Evolutionary conservation across 2,888 invertebrate species (phyloP), one percentile per base, ranked within the genome.

Genomic region (Creontiades dilutus): DNA sequence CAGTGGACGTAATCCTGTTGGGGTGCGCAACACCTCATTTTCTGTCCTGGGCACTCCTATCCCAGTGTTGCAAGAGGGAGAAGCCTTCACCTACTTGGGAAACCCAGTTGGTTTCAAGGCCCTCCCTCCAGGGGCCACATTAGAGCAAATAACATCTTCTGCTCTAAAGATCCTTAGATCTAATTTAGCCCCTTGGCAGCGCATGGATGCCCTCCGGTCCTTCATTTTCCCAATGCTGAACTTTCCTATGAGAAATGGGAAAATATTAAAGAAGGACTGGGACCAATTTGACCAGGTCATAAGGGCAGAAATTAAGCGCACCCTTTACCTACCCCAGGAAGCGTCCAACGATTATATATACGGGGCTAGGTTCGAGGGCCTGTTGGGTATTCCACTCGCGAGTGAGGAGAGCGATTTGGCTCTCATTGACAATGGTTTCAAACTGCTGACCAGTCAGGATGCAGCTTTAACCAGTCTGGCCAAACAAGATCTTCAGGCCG

Each of bases 261-360:
- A 27, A 7, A 52, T 55, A 19, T 1, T 12, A 7, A 86, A 90
- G 68, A 86, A 47, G 16, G 61, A 86, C 1, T 90, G 90, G 90
- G 48, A 28, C 16, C n/a, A 52, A 27, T 81, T 47, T n/a, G 89
- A 89, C 55, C 47, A 55, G 4, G 57, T 90, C n/a, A 19, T 90
- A 5, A 37, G 86, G 57, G 90, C 86, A 7, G 80, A 90, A 46
- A 5, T 90, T 12, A 90, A 90, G 47, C 27, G 48, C 37, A 80
- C 80, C 14, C 80, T 90, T 0, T 48, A 75, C 28, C 13, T 90
- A 11, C 80, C 90, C 13, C 80, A 80, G 55, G 90, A 86, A 19
- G 90, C 85, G 28, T 61, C 84, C 47, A 89, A 85, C 37, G 55
- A 89, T 16, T 82, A 88, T 27, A 9, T 90, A 14, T 90, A 90